Percentiles rank a stretch among this genome's conserved stretches.
Evolutionary conservation across 92 coral and sea anemone species (phyloP).

Genomic region (Nematostella vectensis): DNA sequence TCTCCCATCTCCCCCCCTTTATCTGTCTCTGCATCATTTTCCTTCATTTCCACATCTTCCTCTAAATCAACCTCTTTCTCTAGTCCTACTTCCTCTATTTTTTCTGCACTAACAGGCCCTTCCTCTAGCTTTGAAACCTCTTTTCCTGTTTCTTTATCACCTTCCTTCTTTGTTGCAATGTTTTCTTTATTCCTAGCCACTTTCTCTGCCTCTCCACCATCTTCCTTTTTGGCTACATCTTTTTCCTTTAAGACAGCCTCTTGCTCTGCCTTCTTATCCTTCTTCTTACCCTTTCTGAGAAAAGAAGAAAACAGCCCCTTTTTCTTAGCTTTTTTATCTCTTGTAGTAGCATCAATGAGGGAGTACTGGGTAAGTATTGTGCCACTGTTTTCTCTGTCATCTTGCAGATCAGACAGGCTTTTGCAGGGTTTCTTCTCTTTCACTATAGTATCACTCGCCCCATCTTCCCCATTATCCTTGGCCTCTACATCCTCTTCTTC

Average conservation of each 20-base stretch:
- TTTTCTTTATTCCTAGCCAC: not conserved
- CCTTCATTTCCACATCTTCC: too few relatives aligned
- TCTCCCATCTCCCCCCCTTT: too few relatives aligned
- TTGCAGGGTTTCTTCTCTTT: not conserved
- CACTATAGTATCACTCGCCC: too few relatives aligned
- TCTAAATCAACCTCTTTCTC: too few relatives aligned
- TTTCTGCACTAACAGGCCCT: not conserved
- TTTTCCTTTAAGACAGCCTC: not conserved
- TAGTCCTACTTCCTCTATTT: too few relatives aligned
- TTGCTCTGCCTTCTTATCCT: not conserved
- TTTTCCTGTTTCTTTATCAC: slow-evolving; percentile 4
- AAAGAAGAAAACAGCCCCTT: not conserved
- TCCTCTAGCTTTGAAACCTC: slow-evolving; percentile 5
- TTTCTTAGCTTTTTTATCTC: not conserved
- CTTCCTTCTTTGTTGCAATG: not conserved
- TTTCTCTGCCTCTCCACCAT: not conserved
- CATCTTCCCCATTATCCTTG: too few relatives aligned
- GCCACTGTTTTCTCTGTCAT: too few relatives aligned
- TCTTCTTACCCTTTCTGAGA: not conserved
- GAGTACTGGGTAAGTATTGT: too few relatives aligned
- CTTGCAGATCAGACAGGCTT: not conserved
- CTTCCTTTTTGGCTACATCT: slow-evolving; percentile 8
- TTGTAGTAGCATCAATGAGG: too few relatives aligned
- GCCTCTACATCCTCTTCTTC: too few relatives aligned
- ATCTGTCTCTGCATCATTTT: slow-evolving; percentile 12